Evolutionary conservation across 2,797 vertebrate genomes (phyloP), one percentile per base, ranked within the genome.

Genomic region (Melanotaenia boesemani): DNA sequence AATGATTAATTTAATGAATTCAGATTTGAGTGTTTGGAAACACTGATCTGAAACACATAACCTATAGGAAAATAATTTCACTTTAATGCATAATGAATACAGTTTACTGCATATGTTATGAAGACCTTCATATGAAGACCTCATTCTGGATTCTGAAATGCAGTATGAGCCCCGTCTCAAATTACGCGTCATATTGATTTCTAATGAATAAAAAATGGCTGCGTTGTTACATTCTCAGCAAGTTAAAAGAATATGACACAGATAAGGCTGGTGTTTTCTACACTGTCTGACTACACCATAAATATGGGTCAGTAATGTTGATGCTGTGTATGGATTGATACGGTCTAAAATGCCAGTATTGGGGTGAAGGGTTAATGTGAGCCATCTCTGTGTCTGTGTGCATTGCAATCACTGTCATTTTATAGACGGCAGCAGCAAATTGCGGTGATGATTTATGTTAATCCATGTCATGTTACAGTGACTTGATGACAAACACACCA

Each of bases 141-240:
- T 8, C 28, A 57, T 9, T 15, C 30, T 2, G 55, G 26, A 15
- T 86, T 89, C 92, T 94, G 87, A 92, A 94, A 92, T 94, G 93
- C 92, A 93, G 91, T 85, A 92, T 74, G 18, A 59, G 67, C 64
- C 32, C 69, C 66, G 26, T 67, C 39, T 77, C 36, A 41, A 75
- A 64, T 60, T 76, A 74, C 79, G 13, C 55, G 60, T 63, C 77
- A 37, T 66, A 63, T 60, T 65, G 67, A 65, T 76, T 84, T 70
- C 66, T 32, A 62, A 65, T 73, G 70, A 82, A 81, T 83, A 59
- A 79, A 77, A 87, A 83, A 70, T 67, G 54, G 2, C 10, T 4
- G 24, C 39, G 63, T 65, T 30, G 13, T 30, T 57, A 28, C 10
- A 63, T 66, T 76, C 41, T 11, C 37, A 81, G 59, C 62, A 22